These are phyloP conservation scores for Lasioglossum morio DNA, from an alignment of 2,888 invertebrate genomes.

Conservation along the genomic window DNA sequence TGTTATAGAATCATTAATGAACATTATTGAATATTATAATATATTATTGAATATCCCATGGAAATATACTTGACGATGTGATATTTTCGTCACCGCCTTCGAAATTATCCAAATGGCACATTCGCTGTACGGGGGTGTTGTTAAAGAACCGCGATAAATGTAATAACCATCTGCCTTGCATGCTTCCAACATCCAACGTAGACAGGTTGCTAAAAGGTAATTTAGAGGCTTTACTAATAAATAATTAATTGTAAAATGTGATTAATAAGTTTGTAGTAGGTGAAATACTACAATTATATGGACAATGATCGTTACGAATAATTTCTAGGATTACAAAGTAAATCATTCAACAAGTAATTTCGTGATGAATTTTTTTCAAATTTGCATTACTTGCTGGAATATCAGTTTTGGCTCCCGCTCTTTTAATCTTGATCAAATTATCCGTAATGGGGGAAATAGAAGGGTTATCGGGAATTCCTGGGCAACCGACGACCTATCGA, in stretches of 20 bases:
- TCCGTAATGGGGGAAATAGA: constrained; percentile 69
- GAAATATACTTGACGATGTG: constrained; percentile 70
- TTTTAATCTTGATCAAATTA: constrained; percentile 66
- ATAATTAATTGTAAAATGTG: not conserved
- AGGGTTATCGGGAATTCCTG: constrained; percentile 73
- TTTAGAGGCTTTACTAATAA: not conserved
- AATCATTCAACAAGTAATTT: not conserved
- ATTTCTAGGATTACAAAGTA: not conserved
- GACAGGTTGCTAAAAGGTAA: constrained; percentile 54
- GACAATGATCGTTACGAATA: not conserved
- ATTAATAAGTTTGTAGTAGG: not conserved
- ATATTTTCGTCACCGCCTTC: constrained; percentile 72
- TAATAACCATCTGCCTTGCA: constrained; percentile 73
- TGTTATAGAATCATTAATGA: not conserved
- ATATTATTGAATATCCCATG: not conserved
- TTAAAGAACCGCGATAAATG: constrained; percentile 76
- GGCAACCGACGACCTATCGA: constrained; percentile 75
- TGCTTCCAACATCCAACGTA: constrained; percentile 71
- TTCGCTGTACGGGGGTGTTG: constrained; percentile 73
- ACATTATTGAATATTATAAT: no score
- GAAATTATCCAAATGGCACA: constrained; percentile 78
- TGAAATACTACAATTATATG: not conserved
- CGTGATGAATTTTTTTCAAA: not conserved
- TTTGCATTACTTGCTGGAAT: constrained; percentile 68
- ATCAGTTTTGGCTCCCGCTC: constrained; percentile 41